Base-by-base conservation (phyloP, 2,888 invertebrate species). In the Tetragnatha montana region DNA sequence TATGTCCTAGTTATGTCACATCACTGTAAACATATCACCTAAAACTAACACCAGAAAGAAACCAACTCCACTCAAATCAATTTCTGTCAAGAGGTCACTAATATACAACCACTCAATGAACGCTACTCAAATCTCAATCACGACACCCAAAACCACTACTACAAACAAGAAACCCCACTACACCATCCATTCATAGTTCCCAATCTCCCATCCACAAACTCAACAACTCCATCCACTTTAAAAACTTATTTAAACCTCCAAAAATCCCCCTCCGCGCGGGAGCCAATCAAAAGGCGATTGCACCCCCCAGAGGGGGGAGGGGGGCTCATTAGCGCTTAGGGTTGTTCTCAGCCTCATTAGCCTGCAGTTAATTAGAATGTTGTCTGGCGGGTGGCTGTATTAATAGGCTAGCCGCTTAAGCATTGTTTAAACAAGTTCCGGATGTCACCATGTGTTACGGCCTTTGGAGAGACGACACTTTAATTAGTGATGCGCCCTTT, bases 321-420 rank as follows among this genome's bases (percentile, higher is more conserved):
- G 78, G 79, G 85, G 49, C 89, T 90, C 89, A 86, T 90, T 87
- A 87, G 82, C 89, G 22, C 82, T 73, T 82, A 86, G 86, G 82
- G 89, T 87, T 87, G 86, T 85, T 89, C 81, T 69, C 85, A 76
- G 89, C 75, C 89, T 89, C 89, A 89, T 89, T 89, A 89, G 89
- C 68, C 85, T 69, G 71, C 81, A 89, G 85, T 89, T 89, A 89
- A 89, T 89, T 89, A 89, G 89, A 85, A 85, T 89, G 89, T 89
- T 89, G 89, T 89, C 89, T 89, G 75, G 81, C 86, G 80, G 87
- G 81, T 81, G 80, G 89, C 85, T 75, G 81, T 84, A 89, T 89
- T 89, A 89, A 89, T 89, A 85, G 89, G 89, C 85, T 85, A 70
- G 89, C 89, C 89, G 89, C 89, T 89, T 89, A 89, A 89, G 89